phyloP scores from a whole-genome alignment of 2,888 invertebrate genomes.

The Nemotelus pantherinus region DNA sequence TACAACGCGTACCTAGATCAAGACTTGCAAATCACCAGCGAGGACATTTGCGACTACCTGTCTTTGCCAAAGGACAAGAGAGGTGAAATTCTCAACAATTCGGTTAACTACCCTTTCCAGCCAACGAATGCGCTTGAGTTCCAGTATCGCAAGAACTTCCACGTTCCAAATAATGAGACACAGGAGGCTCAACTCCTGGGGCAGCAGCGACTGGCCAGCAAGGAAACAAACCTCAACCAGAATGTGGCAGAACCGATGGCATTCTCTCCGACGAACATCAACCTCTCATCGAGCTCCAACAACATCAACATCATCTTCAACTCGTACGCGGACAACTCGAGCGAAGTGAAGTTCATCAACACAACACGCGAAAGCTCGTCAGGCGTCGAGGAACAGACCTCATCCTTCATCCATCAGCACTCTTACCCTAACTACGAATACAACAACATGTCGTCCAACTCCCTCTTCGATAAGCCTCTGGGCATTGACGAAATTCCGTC shows the following conservation, averaged over 20 bases:
- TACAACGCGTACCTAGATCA: conserved; percentile 64
- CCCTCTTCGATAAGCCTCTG: conserved; percentile 61
- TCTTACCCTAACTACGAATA: conserved; percentile 63
- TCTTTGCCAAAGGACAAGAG: conserved; percentile 60
- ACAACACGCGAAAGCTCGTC: conserved; percentile 57
- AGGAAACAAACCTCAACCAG: conserved; percentile 64
- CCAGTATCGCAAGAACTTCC: conserved; percentile 64
- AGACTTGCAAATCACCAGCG: conserved; percentile 64
- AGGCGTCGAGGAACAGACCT: conserved; percentile 57
- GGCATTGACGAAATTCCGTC: conserved; percentile 61
- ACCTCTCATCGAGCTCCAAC: conserved; percentile 62
- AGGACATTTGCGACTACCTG: conserved; percentile 63
- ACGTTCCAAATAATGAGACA: conserved; percentile 38
- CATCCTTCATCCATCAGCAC: conserved; percentile 60
- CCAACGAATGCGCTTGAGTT: conserved; percentile 63
- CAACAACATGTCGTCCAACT: conserved; percentile 64
- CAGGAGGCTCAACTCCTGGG: conserved; percentile 1
- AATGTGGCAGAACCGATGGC: conserved; percentile 53
- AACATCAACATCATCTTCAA: conserved; percentile 64
- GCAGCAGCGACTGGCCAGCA: conserved; percentile 56
- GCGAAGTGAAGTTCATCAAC: conserved; percentile 63
- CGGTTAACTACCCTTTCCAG: conserved; percentile 63
- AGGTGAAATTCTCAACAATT: conserved; percentile 62
- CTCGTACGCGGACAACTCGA: conserved; percentile 57
- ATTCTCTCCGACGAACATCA: conserved; percentile 60